Percentiles rank a stretch among this genome's conserved stretches.
These are phyloP conservation scores for Acrocephalus arundinaceus DNA, from an alignment of 2,113 vertebrate genomes.

Conservation along the genomic window DNA sequence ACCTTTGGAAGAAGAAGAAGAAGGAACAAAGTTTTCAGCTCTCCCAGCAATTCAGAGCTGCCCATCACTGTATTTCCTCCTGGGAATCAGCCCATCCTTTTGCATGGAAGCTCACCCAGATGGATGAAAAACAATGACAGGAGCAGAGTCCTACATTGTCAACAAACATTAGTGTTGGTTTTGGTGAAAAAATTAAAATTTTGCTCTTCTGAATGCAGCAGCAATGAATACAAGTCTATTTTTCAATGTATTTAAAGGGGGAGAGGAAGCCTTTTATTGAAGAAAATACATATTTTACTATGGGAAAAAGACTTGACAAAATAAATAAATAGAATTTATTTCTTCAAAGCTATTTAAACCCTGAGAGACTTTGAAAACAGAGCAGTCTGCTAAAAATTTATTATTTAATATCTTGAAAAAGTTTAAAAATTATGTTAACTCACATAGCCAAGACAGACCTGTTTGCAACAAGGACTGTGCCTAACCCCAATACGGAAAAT, in stretches of 20 bases:
- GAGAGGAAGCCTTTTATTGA: not conserved
- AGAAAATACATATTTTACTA: not conserved
- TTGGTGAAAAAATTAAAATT: not conserved
- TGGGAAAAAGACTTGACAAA: not conserved
- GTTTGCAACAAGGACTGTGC: not conserved
- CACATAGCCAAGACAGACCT: not conserved
- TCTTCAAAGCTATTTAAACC: not conserved
- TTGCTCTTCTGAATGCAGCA: not conserved
- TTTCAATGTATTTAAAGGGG: not conserved
- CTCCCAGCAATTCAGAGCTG: not conserved
- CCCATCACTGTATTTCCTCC: not conserved
- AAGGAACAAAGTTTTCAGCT: not conserved
- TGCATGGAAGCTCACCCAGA: not conserved
- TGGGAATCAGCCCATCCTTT: not conserved
- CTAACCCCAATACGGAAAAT: not conserved
- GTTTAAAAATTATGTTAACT: not conserved
- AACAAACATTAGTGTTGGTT: not conserved
- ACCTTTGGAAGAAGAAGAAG: not conserved
- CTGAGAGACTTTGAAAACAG: not conserved
- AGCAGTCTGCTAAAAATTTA: not conserved
- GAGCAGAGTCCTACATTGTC: not conserved
- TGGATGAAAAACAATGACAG: not conserved
- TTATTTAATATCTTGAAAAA: not conserved
- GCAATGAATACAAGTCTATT: not conserved
- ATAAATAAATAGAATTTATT: not conserved